Base-by-base conservation (phyloP, 2,797 vertebrate species). In the Tragopan temminckii region DNA sequence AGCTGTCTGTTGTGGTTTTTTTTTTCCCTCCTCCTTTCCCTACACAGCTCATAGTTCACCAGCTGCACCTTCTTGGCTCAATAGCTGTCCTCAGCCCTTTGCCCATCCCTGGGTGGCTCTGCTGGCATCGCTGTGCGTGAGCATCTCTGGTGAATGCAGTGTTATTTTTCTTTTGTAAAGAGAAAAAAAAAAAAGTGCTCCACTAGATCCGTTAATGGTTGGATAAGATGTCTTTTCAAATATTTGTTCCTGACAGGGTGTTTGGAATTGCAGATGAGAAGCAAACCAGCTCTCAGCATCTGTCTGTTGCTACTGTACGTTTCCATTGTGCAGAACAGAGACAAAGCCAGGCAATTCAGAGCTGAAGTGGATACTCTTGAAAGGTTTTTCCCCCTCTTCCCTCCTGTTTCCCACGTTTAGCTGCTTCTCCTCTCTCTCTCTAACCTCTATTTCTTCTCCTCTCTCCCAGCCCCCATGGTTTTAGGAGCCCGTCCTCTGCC, bases 201-300 rank as follows among this genome's bases (percentile, higher is more conserved):
- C 82, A 70, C 87, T 85, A 90, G 79, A 61, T 96, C 68, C 69
- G 9, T 90, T 94, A 95, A 93, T 93, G 93, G 93, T 67, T 92
- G 93, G 92, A 95, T 93, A 91, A 53, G 93, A 95, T 96, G 93
- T 94, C 93, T 96, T 96, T 97, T 97, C 96, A 97, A 96, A 96
- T 92, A 93, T 97, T 97, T 97, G 95, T 89, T 97, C 91, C 94
- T 95, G 93, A 96, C 94, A 96, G 93, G 92, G 91, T 97, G 72
- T 94, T 97, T 95, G 94, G 96, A 97, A 96, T 97, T 96, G 93
- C 90, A 97, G 92, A 93, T 97, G 94, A 97, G 95, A 95, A 94
- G 92, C 94, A 95, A 91, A 89, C 92, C 87, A 85, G 90, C 96
- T 94, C 94, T 93, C 83, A 84, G 94, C 86, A 95, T 96, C 89